Evolutionary conservation across 35 echinoderm and acorn worm species (phyloP).

Genomic region (Strongylocentrotus purpuratus): DNA sequence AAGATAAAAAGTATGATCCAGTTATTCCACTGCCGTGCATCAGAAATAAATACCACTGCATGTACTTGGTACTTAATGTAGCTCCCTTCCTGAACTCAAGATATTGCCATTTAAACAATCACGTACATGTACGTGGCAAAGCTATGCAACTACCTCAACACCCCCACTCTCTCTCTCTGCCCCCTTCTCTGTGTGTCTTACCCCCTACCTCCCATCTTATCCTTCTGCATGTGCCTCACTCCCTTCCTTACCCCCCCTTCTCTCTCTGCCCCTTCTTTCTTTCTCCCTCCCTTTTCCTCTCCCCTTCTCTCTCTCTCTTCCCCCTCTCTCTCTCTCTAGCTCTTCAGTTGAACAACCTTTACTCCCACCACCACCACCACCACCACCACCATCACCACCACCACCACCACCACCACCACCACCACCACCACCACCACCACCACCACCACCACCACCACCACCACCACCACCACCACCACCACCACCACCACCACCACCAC

Average conservation of each 20-base stretch:
- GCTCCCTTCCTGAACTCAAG: too few relatives aligned
- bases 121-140: background rate
- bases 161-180: background rate
- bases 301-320: background rate
- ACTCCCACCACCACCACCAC: too few relatives aligned
- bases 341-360: too few relatives aligned
- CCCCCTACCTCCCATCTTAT: background rate
- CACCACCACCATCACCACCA: too few relatives aligned
- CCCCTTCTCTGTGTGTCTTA: background rate
- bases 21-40: background rate
- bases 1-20: background rate
- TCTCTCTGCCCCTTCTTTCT: background rate
- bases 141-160: background rate
- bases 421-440: too few relatives aligned
- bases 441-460: too few relatives aligned
- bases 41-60: background rate
- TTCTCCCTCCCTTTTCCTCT: background rate
- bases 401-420: too few relatives aligned
- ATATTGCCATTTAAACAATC: background rate
- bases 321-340: too few relatives aligned
- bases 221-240: background rate
- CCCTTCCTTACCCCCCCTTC: background rate
- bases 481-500: too few relatives aligned
- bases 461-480: too few relatives aligned
- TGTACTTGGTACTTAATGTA: background rate